phyloP scores from a whole-genome alignment of 1,140 invertebrate species.

The Drosophila athabasca region DNA sequence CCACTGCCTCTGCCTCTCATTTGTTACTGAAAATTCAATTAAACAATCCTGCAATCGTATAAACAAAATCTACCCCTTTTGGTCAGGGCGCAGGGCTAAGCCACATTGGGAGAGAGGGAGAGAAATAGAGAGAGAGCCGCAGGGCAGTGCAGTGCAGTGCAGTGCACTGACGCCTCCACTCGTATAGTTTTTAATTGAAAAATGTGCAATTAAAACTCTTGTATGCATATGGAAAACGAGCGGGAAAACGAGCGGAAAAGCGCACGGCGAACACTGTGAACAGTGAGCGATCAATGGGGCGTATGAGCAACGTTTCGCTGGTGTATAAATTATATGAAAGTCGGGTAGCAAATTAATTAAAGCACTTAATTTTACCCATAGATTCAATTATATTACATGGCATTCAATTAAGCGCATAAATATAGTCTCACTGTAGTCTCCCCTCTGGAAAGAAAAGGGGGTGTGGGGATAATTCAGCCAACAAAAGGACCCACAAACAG shows the following conservation, averaged over 20 bases:
- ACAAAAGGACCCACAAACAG: neutral
- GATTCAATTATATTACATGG: conserved; percentile 68
- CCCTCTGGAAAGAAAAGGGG: neutral
- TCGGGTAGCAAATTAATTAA: conserved; percentile 70
- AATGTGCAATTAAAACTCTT: conserved; percentile 72
- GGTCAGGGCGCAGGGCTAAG: no score
- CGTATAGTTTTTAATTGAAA: conserved; percentile 71
- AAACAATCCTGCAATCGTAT: conserved; percentile 70
- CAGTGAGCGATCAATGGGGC: conserved; percentile 37
- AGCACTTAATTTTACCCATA: conserved; percentile 66
- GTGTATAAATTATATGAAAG: conserved; percentile 53
- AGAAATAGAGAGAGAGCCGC: no score
- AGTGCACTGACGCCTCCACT: no score
- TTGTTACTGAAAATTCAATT: conserved; percentile 72
- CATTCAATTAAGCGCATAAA: conserved; percentile 68
- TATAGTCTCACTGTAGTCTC: conserved; percentile 33
- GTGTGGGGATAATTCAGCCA: no score
- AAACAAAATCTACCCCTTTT: conserved; percentile 54
- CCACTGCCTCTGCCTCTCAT: conserved; percentile 34
- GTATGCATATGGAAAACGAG: conserved; percentile 24
- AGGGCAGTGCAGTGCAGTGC: no score
- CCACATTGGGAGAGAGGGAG: no score
- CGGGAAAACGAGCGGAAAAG: conserved; percentile 4
- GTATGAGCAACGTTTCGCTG: conserved; percentile 58
- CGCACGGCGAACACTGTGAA: neutral